Evolutionary conservation across 2,797 vertebrate species (phyloP).

Genomic region (Lacerta agilis): DNA sequence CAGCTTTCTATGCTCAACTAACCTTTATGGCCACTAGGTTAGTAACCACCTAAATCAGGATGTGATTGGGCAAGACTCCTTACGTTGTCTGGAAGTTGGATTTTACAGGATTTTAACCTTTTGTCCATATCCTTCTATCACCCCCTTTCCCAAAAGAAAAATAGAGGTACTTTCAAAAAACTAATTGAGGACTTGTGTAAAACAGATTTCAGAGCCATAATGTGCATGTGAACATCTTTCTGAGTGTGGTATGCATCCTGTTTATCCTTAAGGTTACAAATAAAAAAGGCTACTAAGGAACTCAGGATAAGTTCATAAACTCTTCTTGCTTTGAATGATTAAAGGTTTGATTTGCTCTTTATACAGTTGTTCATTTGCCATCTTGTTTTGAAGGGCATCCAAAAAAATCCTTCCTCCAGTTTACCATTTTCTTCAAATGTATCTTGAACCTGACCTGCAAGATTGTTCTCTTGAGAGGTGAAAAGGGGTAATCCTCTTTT

Average conservation of each 20-base stretch:
- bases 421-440: slow-evolving; percentile 69
- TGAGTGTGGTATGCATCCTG: not conserved
- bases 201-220: not conserved
- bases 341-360: slow-evolving; percentile 60
- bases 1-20: too few species aligned
- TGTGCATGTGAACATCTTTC: too few species aligned
- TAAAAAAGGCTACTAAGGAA: slow-evolving; percentile 22
- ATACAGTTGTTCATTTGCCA: slow-evolving; percentile 42
- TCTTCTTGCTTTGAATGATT: slow-evolving; percentile 62
- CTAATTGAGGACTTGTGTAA: not conserved
- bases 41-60: not conserved
- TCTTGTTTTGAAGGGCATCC: slow-evolving; percentile 36
- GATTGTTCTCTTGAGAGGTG: slow-evolving; percentile 63
- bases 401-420: slow-evolving; percentile 61
- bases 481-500: slow-evolving; percentile 67
- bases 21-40: not conserved
- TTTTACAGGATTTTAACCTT: not conserved
- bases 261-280: not conserved
- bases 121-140: not conserved
- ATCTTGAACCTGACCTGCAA: slow-evolving; percentile 61
- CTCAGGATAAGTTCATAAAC: slow-evolving; percentile 49
- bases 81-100: not conserved
- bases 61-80: not conserved
- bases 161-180: not conserved
- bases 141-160: not conserved